Evolutionary conservation across 2,888 invertebrate genomes (phyloP), one percentile per base, ranked within the genome.

Genomic region (Andrena fulva): DNA sequence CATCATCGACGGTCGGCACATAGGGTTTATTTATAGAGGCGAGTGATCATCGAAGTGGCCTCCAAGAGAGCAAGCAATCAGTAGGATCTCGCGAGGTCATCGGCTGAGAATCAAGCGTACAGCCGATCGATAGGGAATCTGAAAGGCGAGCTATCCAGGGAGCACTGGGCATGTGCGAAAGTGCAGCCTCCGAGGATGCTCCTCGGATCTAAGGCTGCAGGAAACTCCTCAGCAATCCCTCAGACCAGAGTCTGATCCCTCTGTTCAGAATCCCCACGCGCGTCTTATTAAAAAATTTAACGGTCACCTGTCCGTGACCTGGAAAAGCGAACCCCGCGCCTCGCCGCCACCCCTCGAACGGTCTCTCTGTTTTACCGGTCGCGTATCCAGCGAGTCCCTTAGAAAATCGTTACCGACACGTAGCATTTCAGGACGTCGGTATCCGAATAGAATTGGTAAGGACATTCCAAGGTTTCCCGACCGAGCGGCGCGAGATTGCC

Each of bases 31-130:
- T 50, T 67, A 59, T 48, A 54, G 35, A 35, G 54, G 48, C 52
- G 24, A 59, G 50, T 70, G 52, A 60, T 54, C 52, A 60, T 27
- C 60, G 29, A 52, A 29, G 48, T 52, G 59, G 10, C 48, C 60
- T 54, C 8, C 62, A 62, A 10, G 35, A 33, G 60, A 62, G 20
- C 54, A 54, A 52, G 62, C 24, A 60, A 74, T 52, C 60, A 50
- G 24, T 50, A 56, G 20, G 67, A 80, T 67, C 75, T 56, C 10
- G 62, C 63, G 75, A 82, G 82, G 82, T 82, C 82, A 75, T 80
- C 81, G 80, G 62, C 74, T 74, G 80, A n/a, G 74, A 80, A 82
- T 82, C 80, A 63, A 80, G 82, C 52, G 71, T 80, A 75, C 67
- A 70, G 10, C 7, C 63, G 62, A 75, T 80, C 80, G 81, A 82